phyloP scores from a whole-genome alignment of 2,113 vertebrate genomes.

The Trichomycterus rosablanca region DNA sequence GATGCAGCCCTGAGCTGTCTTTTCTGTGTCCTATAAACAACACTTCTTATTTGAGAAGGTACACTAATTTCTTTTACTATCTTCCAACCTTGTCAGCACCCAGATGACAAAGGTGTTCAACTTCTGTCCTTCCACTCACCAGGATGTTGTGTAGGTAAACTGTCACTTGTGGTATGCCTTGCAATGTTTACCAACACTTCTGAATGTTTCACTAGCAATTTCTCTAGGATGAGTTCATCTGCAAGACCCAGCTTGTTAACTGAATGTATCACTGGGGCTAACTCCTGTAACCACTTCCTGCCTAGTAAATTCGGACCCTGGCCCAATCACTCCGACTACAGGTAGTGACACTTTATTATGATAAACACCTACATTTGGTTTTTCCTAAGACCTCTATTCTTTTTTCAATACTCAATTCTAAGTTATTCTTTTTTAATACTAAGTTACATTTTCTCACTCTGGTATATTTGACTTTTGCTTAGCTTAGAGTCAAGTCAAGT shows the following conservation, averaged over 20 bases:
- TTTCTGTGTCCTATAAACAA: too few relatives aligned
- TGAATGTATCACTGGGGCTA: not conserved
- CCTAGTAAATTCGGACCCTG: not conserved
- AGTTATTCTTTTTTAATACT: not conserved
- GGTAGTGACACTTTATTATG: not conserved
- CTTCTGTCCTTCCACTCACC: too few relatives aligned
- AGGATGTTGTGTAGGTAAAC: slow-evolving; percentile 16
- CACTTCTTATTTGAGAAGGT: too few relatives aligned
- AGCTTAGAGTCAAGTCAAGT: not conserved
- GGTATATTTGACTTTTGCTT: not conserved
- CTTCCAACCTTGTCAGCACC: too few relatives aligned
- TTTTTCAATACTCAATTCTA: too few relatives aligned
- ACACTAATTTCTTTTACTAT: too few relatives aligned
- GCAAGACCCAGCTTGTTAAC: too few relatives aligned
- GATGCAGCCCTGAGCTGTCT: too few relatives aligned
- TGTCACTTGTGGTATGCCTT: not conserved
- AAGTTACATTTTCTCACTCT: not conserved
- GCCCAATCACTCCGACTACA: not conserved
- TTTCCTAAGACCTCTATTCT: not conserved
- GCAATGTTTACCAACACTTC: not conserved
- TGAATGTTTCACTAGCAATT: not conserved
- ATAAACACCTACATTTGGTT: too few relatives aligned
- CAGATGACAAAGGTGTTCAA: too few relatives aligned
- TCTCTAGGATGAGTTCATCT: too few relatives aligned
- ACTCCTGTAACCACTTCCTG: not conserved